Percentiles rank a stretch among this genome's conserved stretches.
Conservation (phyloP, 2,888 invertebrate species). For the Watsonalla binaria region DNA sequence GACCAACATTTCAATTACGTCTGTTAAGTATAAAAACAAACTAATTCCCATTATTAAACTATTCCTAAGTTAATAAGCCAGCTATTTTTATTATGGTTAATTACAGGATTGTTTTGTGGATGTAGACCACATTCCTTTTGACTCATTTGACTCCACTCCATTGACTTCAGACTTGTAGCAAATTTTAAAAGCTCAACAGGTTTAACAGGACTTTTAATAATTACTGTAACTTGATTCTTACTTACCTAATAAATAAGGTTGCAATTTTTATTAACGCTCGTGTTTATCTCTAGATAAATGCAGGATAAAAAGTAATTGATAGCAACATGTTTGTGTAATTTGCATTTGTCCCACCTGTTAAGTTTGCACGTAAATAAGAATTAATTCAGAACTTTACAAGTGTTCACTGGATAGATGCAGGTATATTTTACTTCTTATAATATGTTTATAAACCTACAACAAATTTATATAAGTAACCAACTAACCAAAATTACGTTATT, state of each 20-base stretch:
- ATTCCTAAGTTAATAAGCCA: no score
- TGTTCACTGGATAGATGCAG: background rate
- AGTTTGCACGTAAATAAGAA: background rate
- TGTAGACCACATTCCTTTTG: no score
- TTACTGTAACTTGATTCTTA: background rate
- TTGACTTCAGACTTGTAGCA: background rate
- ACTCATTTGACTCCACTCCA: no score
- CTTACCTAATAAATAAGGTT: background rate
- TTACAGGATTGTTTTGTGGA: no score
- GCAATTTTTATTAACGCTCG: background rate
- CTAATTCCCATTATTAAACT: no score
- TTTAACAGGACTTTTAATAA: background rate
- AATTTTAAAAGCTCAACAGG: background rate
- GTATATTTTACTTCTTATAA: no score
- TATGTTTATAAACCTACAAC: no score
- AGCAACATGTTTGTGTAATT: background rate
- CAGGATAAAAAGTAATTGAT: background rate
- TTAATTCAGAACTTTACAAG: background rate
- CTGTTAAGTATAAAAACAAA: no score
- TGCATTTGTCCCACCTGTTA: slow-evolving; percentile 1
- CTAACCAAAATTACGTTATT: no score
- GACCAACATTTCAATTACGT: no score
- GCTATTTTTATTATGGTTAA: no score
- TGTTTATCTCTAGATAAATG: background rate
- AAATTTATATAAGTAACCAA: no score